phyloP scores from a whole-genome alignment of 2,797 vertebrate species.

The Natrix natrix region DNA sequence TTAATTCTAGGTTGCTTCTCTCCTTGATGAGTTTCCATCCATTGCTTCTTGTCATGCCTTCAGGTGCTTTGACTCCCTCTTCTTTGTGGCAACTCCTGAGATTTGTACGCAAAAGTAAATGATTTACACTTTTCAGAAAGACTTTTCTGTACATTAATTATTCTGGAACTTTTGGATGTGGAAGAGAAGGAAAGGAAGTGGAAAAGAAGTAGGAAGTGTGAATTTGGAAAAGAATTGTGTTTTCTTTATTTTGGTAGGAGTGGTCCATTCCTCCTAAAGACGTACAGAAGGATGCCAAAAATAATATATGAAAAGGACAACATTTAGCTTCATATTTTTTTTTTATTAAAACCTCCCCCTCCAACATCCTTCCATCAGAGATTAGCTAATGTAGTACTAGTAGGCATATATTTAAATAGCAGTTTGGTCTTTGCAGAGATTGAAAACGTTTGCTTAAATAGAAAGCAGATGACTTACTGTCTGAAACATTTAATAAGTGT shows the following conservation, averaged over 20 bases:
- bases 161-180: neutral
- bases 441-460: neutral
- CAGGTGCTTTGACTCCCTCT: too few species aligned
- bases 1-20: too few species aligned
- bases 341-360: neutral
- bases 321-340: neutral
- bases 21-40: too few species aligned
- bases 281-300: neutral
- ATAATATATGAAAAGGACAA: neutral
- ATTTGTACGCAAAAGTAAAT: neutral
- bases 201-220: neutral
- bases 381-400: neutral
- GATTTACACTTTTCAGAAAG: neutral
- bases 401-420: neutral
- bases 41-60: too few species aligned
- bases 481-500: neutral
- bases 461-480: neutral
- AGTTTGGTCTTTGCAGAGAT: neutral
- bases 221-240: neutral
- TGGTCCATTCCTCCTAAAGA: neutral
- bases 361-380: neutral
- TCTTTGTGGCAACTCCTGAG: too few species aligned
- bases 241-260: neutral
- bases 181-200: neutral
- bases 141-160: neutral